phyloP scores from a whole-genome alignment of 2,797 vertebrate genomes.

The Lutjanus campechanus region DNA sequence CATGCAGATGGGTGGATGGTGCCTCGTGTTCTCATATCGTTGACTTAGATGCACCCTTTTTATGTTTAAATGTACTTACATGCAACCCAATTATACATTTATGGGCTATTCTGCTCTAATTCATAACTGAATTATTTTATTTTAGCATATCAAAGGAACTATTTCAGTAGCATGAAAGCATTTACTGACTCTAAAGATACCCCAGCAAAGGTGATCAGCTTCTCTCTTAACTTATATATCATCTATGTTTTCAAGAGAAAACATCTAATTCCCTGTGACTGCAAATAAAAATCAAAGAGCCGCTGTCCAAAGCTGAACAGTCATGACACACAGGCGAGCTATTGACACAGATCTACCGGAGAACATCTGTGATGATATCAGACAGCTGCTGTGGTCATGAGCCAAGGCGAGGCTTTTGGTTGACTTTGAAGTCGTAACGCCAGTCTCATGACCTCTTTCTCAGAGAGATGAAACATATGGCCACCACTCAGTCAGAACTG shows the following conservation, averaged over 20 bases:
- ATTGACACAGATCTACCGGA: constrained; percentile 75
- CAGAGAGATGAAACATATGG: constrained; percentile 72
- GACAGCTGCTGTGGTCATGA: constrained; percentile 79
- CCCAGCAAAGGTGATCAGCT: background rate
- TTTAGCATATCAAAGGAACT: background rate
- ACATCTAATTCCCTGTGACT: constrained; percentile 41
- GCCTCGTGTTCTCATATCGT: background rate
- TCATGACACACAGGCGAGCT: constrained; percentile 66
- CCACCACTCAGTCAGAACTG: constrained; percentile 59
- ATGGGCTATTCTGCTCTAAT: background rate
- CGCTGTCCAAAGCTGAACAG: constrained; percentile 56
- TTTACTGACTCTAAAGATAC: background rate
- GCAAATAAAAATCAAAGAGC: constrained; percentile 65
- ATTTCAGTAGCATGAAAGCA: constrained; percentile 1
- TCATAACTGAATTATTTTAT: background rate
- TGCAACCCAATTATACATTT: background rate
- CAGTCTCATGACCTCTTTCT: constrained; percentile 82
- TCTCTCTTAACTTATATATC: background rate
- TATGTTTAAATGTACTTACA: background rate
- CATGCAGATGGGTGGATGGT: background rate
- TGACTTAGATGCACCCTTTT: background rate
- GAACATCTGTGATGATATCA: constrained; percentile 79
- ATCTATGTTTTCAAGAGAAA: constrained; percentile 29
- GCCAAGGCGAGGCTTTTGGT: constrained; percentile 76
- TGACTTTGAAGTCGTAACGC: constrained; percentile 84